Evolutionary conservation across 1,140 invertebrate species (phyloP).

Genomic region (Drosophila malerkotliana): DNA sequence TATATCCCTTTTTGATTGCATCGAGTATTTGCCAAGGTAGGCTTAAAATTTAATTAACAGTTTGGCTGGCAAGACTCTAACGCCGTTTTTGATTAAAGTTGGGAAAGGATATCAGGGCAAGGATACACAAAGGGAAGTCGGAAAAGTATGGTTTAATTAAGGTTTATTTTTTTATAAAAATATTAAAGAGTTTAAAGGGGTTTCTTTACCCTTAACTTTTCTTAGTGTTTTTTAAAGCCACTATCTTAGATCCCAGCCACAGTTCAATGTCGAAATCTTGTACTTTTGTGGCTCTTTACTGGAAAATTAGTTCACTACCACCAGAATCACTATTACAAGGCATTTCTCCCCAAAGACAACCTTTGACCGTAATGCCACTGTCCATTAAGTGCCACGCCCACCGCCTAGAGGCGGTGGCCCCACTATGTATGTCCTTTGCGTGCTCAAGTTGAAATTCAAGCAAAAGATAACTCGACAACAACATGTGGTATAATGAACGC

Average conservation of each 20-base stretch:
- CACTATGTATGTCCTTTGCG: constrained; percentile 50
- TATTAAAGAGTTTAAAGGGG: neutral
- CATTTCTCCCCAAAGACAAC: constrained; percentile 18
- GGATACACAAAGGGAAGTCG: neutral
- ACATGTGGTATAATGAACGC: constrained; percentile 52
- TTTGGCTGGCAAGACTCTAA: neutral
- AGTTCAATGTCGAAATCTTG: constrained; percentile 58
- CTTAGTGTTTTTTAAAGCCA: too few relatives aligned
- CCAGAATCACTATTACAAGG: neutral
- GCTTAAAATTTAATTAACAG: constrained; percentile 71
- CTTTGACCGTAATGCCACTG: constrained; percentile 36
- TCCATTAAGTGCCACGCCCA: constrained; percentile 71
- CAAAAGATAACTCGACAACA: constrained; percentile 58
- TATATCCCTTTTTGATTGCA: constrained; percentile 11
- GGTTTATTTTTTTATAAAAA: neutral
- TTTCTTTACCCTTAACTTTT: too few relatives aligned
- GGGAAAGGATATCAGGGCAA: neutral
- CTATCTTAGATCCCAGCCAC: neutral
- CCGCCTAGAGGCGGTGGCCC: neutral
- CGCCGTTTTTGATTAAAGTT: constrained; percentile 4
- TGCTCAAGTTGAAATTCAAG: constrained; percentile 76
- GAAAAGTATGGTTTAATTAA: too few relatives aligned
- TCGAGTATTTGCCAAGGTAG: constrained; percentile 30
- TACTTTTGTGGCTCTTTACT: constrained; percentile 20
- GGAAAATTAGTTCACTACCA: constrained; percentile 17